Percentiles rank a stretch among this genome's conserved stretches.
Evolutionary conservation across 2,113 vertebrate species (phyloP).

Genomic region (Cromileptes altivelis): DNA sequence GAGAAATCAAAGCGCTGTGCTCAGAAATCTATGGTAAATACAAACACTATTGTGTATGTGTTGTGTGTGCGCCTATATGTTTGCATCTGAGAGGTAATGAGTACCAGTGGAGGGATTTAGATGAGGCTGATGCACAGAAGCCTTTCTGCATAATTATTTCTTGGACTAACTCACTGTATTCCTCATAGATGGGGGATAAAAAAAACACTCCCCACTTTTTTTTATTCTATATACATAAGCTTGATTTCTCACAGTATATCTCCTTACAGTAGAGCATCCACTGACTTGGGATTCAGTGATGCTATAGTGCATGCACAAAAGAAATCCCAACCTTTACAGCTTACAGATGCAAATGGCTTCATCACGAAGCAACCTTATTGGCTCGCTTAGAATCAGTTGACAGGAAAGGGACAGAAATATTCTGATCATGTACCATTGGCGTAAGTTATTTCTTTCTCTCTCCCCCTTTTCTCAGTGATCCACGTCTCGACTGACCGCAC

Average conservation of each 20-base stretch:
- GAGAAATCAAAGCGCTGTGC: slow-evolving; percentile 49
- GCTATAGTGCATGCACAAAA: slow-evolving; percentile 50
- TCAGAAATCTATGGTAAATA: slow-evolving; percentile 52
- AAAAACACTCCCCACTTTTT: slow-evolving; percentile 33
- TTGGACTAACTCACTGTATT: slow-evolving; percentile 33
- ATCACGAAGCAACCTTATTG: slow-evolving; percentile 53
- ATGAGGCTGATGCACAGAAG: slow-evolving; percentile 32
- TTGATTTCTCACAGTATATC: slow-evolving; percentile 43
- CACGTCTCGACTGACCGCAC: slow-evolving; percentile 33
- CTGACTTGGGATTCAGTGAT: slow-evolving; percentile 49
- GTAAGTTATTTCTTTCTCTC: slow-evolving; percentile 57
- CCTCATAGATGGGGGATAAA: slow-evolving; percentile 17
- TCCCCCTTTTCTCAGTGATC: slow-evolving; percentile 32
- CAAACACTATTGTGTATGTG: slow-evolving; percentile 27
- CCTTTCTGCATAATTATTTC: slow-evolving; percentile 59
- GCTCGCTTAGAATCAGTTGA: slow-evolving; percentile 50
- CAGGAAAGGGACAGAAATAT: slow-evolving; percentile 58
- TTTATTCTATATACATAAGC: slow-evolving; percentile 33
- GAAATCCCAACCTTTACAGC: slow-evolving; percentile 52
- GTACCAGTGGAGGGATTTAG: slow-evolving; percentile 55
- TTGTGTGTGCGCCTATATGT: slow-evolving; percentile 44
- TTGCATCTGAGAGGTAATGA: slow-evolving; percentile 51
- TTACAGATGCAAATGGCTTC: slow-evolving; percentile 67
- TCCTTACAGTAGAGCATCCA: slow-evolving; percentile 13
- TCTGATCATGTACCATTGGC: slow-evolving; percentile 67